Percentiles rank a stretch among this genome's conserved stretches.
Evolutionary conservation across 2,113 vertebrate genomes (phyloP).

Genomic region (Nannobrachium achirus): DNA sequence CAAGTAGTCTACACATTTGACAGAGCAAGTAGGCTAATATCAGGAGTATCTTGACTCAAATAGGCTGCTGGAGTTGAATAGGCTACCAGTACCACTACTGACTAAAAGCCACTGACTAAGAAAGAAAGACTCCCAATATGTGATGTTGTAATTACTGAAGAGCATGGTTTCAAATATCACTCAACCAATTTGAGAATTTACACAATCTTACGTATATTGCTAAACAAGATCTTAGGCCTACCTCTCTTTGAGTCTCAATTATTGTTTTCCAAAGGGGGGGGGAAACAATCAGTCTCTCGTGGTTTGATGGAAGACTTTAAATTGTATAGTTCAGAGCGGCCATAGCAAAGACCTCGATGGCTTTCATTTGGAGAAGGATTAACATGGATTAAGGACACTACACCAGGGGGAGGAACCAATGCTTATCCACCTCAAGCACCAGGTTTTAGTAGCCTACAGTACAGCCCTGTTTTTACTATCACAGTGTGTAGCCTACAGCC

Average conservation of each 20-base stretch:
- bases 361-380: conserved; percentile 62
- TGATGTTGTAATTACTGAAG: background rate
- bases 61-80: too few species aligned
- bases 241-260: conserved; percentile 42
- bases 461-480: background rate
- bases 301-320: conserved; percentile 42
- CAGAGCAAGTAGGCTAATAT: too few species aligned
- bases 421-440: background rate
- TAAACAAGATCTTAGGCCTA: conserved; percentile 35
- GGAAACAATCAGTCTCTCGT: background rate
- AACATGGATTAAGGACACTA: conserved; percentile 70
- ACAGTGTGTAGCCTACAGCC: too few species aligned
- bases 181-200: too few species aligned
- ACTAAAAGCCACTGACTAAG: too few species aligned
- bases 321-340: conserved; percentile 44
- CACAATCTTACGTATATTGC: too few species aligned
- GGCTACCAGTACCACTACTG: too few species aligned
- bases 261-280: conserved; percentile 34
- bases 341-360: conserved; percentile 39
- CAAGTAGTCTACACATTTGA: too few species aligned
- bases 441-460: background rate
- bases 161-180: background rate
- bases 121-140: background rate
- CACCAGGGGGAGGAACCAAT: conserved; percentile 40
- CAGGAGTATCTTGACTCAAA: too few species aligned